Evolutionary conservation across 2,797 vertebrate species (phyloP).

Genomic region (Sarcoramphus papa): DNA sequence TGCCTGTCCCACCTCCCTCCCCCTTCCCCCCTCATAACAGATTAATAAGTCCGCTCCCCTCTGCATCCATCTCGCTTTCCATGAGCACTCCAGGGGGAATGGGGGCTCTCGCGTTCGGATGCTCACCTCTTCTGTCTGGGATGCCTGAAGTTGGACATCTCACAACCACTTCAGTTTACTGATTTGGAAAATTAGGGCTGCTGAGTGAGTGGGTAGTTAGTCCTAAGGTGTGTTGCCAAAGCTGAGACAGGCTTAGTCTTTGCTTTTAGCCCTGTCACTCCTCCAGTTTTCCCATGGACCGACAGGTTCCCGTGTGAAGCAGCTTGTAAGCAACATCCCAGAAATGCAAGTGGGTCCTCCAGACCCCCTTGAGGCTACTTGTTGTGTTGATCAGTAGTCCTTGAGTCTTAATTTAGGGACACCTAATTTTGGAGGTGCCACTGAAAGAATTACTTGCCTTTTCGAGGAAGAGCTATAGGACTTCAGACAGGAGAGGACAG

Average conservation of each 20-base stretch:
- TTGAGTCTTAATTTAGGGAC: neutral
- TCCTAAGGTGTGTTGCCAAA: neutral
- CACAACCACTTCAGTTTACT: neutral
- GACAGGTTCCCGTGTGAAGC: neutral
- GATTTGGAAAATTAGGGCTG: neutral
- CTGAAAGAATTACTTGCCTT: neutral
- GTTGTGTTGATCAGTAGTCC: neutral
- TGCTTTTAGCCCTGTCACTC: neutral
- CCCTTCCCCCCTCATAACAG: slow-evolving; percentile 38
- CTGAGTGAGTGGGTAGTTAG: neutral
- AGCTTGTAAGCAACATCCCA: neutral
- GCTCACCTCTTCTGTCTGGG: neutral
- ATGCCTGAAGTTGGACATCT: neutral
- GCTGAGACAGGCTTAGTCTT: neutral
- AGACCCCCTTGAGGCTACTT: neutral
- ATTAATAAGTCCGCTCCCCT: neutral
- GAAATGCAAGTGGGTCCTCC: neutral
- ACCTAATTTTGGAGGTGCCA: neutral
- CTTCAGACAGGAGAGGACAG: neutral
- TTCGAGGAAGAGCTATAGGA: neutral
- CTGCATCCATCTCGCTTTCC: slow-evolving; percentile 2
- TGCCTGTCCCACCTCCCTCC: neutral
- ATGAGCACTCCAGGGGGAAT: neutral
- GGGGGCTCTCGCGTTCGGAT: neutral
- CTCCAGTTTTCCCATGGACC: neutral